Conservation (phyloP, 2,797 vertebrate genomes). For the Danionella dracula region DNA sequence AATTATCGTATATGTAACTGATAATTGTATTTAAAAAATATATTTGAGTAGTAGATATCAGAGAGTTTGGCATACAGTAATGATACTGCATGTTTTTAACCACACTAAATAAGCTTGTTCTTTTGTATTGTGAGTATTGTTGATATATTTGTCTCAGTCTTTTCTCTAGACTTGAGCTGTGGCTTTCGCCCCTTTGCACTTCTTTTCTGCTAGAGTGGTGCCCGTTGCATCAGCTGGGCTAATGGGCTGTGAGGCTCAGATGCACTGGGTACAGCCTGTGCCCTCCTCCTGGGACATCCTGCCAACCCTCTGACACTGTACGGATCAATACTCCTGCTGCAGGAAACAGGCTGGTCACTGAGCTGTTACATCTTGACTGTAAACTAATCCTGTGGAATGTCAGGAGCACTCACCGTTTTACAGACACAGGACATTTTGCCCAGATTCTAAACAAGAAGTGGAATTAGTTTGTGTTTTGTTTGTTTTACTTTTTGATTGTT, state of each 20-base stretch:
- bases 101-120: too few relatives aligned
- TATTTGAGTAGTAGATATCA: too few relatives aligned
- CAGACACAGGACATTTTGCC: neutral
- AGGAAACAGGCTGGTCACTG: neutral
- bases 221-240: constrained; percentile 18
- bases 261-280: constrained; percentile 27
- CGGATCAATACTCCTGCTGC: constrained; percentile 25
- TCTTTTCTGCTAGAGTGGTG: neutral
- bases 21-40: too few relatives aligned
- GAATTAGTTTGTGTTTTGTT: too few relatives aligned
- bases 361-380: constrained; percentile 10
- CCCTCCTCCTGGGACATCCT: constrained; percentile 14
- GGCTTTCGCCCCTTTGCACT: neutral
- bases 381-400: neutral
- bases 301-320: constrained; percentile 25
- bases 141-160: neutral
- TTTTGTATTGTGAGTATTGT: neutral
- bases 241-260: constrained; percentile 36
- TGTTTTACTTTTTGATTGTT: too few relatives aligned
- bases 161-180: neutral
- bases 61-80: too few relatives aligned
- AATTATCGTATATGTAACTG: too few relatives aligned
- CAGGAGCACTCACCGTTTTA: neutral
- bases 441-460: too few relatives aligned
- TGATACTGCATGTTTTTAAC: too few relatives aligned